Conservation (phyloP, 2,113 vertebrate genomes). For the Gadus chalcogrammus region DNA sequence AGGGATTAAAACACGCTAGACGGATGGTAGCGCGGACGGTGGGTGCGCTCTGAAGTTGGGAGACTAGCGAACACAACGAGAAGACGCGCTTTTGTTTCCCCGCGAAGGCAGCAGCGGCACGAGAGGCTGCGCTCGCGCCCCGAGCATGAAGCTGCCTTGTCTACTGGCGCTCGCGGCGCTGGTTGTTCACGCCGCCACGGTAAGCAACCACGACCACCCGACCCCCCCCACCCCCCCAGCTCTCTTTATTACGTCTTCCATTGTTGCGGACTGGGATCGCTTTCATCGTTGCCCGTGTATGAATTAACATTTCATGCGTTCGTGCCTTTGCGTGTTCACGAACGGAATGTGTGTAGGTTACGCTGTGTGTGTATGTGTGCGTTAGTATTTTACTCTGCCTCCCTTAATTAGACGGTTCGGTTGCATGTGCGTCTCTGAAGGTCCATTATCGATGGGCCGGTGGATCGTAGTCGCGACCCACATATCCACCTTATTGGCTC, state of each 20-base stretch:
- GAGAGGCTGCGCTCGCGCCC: slow-evolving; percentile 54
- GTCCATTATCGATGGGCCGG: slow-evolving; percentile 40
- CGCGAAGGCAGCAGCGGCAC: slow-evolving; percentile 57
- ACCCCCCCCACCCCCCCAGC: slow-evolving; percentile 1
- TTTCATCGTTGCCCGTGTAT: neutral
- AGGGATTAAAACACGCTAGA: slow-evolving; percentile 54
- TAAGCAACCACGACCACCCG: slow-evolving; percentile 41
- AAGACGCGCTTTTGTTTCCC: slow-evolving; percentile 30
- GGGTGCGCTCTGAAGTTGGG: slow-evolving; percentile 62
- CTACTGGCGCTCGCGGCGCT: slow-evolving; percentile 68
- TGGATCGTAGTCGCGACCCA: slow-evolving; percentile 68
- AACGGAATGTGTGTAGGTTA: neutral
- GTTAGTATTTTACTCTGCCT: slow-evolving; percentile 3
- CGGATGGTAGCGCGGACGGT: slow-evolving; percentile 59
- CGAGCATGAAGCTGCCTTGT: slow-evolving; percentile 74
- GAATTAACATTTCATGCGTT: slow-evolving; percentile 7
- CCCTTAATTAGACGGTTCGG: slow-evolving; percentile 23
- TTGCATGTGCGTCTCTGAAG: slow-evolving; percentile 13
- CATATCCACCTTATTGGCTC: slow-evolving; percentile 49
- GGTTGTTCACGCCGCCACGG: slow-evolving; percentile 64
- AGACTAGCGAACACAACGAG: slow-evolving; percentile 44
- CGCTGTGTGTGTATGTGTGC: slow-evolving; percentile 8
- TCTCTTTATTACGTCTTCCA: slow-evolving; percentile 51
- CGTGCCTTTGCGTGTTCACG: slow-evolving; percentile 1
- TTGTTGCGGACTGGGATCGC: slow-evolving; percentile 47